These are phyloP conservation scores for Eleginops maclovinus DNA, from an alignment of 2,113 vertebrate genomes.

Conservation along the genomic window DNA sequence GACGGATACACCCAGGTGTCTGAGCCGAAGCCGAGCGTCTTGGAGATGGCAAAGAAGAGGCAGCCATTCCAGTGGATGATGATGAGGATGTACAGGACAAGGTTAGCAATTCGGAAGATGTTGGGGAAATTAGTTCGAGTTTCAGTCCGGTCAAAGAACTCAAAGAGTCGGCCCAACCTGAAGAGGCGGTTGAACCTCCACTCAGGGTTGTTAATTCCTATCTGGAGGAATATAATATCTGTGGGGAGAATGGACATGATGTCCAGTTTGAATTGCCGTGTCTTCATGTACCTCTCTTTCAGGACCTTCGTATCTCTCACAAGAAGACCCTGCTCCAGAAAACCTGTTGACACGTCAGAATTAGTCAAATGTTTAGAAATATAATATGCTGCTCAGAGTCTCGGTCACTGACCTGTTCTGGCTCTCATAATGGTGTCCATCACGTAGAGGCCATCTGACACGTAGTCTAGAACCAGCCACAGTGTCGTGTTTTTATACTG, in stretches of 20 bases:
- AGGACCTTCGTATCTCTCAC: constrained; percentile 87
- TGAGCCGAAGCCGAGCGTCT: constrained; percentile 89
- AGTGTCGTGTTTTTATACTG: constrained; percentile 81
- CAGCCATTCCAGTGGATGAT: constrained; percentile 96
- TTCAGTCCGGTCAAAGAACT: constrained; percentile 94
- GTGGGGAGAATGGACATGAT: constrained; percentile 89
- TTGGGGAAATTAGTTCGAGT: constrained; percentile 94
- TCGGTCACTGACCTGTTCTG: constrained; percentile 88
- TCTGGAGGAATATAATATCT: constrained; percentile 86
- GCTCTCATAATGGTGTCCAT: constrained; percentile 87
- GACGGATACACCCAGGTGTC: constrained; percentile 94
- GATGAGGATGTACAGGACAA: constrained; percentile 93
- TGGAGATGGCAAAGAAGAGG: constrained; percentile 92
- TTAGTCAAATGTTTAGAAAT: background rate
- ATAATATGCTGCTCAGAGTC: background rate
- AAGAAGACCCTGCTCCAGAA: constrained; percentile 96
- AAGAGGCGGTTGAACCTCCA: constrained; percentile 92
- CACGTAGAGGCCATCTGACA: constrained; percentile 87
- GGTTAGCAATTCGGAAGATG: constrained; percentile 90
- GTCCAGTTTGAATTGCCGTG: constrained; percentile 89
- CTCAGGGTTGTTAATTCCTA: constrained; percentile 90
- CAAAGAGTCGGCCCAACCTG: constrained; percentile 87
- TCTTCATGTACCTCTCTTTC: constrained; percentile 86
- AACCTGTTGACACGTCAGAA: constrained; percentile 83
- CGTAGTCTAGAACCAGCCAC: constrained; percentile 93